Percentiles rank a stretch among this genome's conserved stretches.
Evolutionary conservation across 2,113 vertebrate genomes (phyloP).

Genomic region (Sapayoa aenigma): DNA sequence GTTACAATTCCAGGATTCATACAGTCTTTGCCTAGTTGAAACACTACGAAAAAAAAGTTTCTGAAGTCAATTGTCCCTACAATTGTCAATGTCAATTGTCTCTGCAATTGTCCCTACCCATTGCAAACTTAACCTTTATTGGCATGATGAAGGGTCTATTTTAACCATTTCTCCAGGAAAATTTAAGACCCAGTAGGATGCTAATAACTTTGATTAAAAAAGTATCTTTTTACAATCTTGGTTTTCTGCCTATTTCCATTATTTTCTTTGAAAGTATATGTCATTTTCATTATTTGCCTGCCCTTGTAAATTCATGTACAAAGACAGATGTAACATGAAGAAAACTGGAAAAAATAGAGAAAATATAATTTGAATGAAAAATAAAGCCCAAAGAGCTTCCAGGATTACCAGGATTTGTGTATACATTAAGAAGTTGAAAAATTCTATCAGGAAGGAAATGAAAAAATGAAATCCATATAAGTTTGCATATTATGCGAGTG

Average conservation of each 20-base stretch:
- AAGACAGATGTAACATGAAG: neutral
- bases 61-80: neutral
- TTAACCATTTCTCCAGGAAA: neutral
- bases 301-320: neutral
- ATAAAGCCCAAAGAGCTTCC: neutral
- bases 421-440: neutral
- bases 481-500: neutral
- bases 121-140: neutral
- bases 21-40: neutral
- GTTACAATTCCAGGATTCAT: neutral
- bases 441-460: neutral
- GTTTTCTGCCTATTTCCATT: neutral
- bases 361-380: constrained; percentile 28
- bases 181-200: neutral
- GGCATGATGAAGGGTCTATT: neutral
- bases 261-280: neutral
- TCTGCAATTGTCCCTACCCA: neutral
- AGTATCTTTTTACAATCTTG: neutral
- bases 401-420: constrained; percentile 22
- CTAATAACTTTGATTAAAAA: neutral
- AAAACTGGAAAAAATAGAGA: neutral
- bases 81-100: too few species aligned
- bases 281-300: neutral
- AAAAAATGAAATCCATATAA: constrained; percentile 20
- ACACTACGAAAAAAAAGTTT: neutral